Conservation (phyloP, 2,113 vertebrate species). For the Thalassarche chlororhynchos region DNA sequence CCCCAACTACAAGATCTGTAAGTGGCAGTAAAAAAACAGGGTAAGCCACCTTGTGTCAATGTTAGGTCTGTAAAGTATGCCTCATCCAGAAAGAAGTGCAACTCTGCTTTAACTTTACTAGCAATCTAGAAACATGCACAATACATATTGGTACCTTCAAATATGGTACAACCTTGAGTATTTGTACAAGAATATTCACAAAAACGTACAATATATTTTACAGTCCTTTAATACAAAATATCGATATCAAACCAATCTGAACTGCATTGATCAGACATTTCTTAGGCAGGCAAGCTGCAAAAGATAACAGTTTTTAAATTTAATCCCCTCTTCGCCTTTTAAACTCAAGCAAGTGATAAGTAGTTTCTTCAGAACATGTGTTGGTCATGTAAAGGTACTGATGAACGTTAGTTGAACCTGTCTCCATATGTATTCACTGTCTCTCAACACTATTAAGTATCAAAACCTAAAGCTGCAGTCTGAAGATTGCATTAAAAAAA, state of each 20-base stretch:
- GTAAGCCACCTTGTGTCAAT: conserved; percentile 30
- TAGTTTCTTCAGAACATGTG: not conserved
- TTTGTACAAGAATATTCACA: conserved; percentile 81
- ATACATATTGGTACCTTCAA: conserved; percentile 61
- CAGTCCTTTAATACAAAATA: conserved; percentile 77
- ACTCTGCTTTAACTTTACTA: conserved; percentile 64
- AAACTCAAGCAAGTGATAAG: not conserved
- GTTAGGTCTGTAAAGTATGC: conserved; percentile 23
- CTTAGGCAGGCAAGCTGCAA: conserved; percentile 13
- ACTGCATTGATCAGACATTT: conserved; percentile 45
- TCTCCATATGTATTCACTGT: not conserved
- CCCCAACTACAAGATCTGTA: conserved; percentile 35
- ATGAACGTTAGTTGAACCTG: not conserved
- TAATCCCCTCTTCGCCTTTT: not conserved
- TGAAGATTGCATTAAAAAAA: not conserved
- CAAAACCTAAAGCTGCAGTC: conserved; percentile 39
- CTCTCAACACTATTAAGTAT: not conserved
- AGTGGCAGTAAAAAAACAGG: conserved; percentile 36
- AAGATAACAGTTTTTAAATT: conserved; percentile 2
- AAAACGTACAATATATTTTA: conserved; percentile 74
- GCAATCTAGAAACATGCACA: conserved; percentile 67
- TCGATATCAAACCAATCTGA: conserved; percentile 64
- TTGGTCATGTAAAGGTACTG: not conserved
- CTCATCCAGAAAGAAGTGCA: conserved; percentile 64
- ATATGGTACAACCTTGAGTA: conserved; percentile 66